Conservation (phyloP, 2,888 invertebrate species). For the Erebia epiphron region DNA sequence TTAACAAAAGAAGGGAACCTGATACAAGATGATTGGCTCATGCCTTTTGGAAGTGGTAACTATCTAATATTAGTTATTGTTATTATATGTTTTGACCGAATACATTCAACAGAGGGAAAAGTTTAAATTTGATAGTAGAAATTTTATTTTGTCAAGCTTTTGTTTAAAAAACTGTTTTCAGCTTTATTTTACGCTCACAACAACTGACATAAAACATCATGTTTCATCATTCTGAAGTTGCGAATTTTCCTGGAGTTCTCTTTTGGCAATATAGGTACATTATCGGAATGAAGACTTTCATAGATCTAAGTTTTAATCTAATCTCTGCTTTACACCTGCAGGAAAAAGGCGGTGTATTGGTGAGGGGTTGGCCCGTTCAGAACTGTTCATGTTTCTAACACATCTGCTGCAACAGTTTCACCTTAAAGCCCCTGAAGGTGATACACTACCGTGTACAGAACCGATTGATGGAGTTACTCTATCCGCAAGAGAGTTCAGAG, state of each 20-base stretch:
- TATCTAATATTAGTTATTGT: not conserved
- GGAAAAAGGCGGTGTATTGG: slow-evolving; percentile 92
- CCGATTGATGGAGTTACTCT: slow-evolving; percentile 82
- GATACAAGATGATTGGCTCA: slow-evolving; percentile 66
- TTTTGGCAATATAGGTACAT: not conserved
- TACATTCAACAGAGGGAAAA: too few relatives aligned
- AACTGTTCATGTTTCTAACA: slow-evolving; percentile 89
- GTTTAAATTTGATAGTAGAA: too few relatives aligned
- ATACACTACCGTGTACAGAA: slow-evolving; percentile 68
- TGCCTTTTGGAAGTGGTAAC: slow-evolving; percentile 82
- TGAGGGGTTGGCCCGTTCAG: slow-evolving; percentile 87
- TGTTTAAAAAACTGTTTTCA: too few relatives aligned
- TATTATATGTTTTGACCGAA: not conserved
- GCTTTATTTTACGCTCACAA: too few relatives aligned
- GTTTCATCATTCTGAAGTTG: too few relatives aligned
- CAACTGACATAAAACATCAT: too few relatives aligned
- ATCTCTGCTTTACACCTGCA: slow-evolving; percentile 49
- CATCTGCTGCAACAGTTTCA: slow-evolving; percentile 87
- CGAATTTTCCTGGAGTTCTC: too few relatives aligned
- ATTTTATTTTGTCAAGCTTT: too few relatives aligned
- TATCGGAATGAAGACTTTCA: not conserved
- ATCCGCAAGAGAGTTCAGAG: slow-evolving; percentile 79
- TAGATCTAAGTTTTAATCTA: not conserved
- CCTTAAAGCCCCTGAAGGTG: slow-evolving; percentile 59
- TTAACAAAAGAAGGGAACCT: slow-evolving; percentile 80